Percentiles rank a stretch among this genome's conserved stretches.
phyloP scores from a whole-genome alignment of 2,888 invertebrate genomes.

The Xestia xanthographa region DNA sequence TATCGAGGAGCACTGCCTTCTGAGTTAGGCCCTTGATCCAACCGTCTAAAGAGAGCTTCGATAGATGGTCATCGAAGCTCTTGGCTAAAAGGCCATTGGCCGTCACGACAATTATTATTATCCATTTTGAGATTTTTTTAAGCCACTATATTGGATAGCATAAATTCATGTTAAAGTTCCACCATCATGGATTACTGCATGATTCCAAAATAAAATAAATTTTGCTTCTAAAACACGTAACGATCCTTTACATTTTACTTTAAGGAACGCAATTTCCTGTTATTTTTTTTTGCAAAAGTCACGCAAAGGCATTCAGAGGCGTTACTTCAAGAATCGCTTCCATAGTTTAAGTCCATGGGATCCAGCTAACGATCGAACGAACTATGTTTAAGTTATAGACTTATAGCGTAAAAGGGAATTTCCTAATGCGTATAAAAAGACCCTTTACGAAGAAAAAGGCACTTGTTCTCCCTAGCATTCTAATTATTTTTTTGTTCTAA shows the following conservation, averaged over 20 bases:
- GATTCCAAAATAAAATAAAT: slow-evolving; percentile 38
- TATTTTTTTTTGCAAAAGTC: slow-evolving; percentile 69
- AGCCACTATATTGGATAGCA: neutral
- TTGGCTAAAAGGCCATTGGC: no score
- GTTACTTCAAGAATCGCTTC: slow-evolving; percentile 77
- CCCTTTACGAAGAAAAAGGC: neutral
- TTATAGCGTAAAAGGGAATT: neutral
- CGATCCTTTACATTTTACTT: slow-evolving; percentile 63
- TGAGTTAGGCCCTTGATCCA: no score
- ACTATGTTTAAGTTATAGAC: slow-evolving; percentile 53
- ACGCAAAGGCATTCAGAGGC: slow-evolving; percentile 68
- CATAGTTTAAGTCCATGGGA: slow-evolving; percentile 78
- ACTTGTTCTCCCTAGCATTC: neutral
- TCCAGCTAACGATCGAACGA: slow-evolving; percentile 71
- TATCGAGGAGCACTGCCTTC: no score
- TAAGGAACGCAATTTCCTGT: slow-evolving; percentile 72
- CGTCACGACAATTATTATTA: no score
- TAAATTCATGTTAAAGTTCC: neutral
- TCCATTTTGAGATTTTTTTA: neutral
- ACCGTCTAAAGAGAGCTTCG: no score
- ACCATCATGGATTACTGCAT: neutral
- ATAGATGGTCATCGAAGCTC: no score
- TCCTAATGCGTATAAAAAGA: neutral
- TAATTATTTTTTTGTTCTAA: neutral
- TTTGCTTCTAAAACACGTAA: slow-evolving; percentile 63